Base-by-base conservation (phyloP, 1,140 invertebrate species). In the Caenorhabditis brenneri region DNA sequence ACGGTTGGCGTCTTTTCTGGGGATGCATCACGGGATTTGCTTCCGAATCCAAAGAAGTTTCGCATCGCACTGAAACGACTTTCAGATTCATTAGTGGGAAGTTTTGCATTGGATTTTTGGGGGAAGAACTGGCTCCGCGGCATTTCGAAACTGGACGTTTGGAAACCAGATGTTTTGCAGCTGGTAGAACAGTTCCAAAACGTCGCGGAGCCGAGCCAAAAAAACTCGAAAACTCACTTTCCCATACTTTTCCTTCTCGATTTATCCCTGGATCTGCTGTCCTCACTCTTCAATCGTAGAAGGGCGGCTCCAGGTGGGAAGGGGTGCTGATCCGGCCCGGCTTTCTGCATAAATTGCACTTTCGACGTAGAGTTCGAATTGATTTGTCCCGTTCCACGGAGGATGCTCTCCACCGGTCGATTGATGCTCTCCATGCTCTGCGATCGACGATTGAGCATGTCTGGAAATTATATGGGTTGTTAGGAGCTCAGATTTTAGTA, bases 341-440 rank as follows among this genome's bases (percentile, higher is more conserved):
- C 0, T 1, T 24, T 31, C 15, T 39, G 36, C 36, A 24, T 42
- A 12, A 74, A 74, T 42, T 74, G 65, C n/a, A 42, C 65, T 24
- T 74, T 74, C 1, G 65, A 42, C 2, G 33, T 6, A 2, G 65
- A n/a, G 7, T 19, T 16, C 7, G 58, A 10, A 15, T 24, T n/a
- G 12, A 74, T 74, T 24, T 55, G 79, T 9, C 79, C 48, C 5
- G 79, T 53, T 80, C 48, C 51, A 22, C 79, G 48, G 27, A 51
- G 48, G n/a, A 53, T 55, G 24, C 48, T 80, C 27, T 51, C 51
- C 16, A 60, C 53, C 16, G 58, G 42, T 15, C 36, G 19, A 46
- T 83, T 80, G 49, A 83, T 80, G 24, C 69, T 79, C 33, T 83
- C 82, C 69, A 83, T 79, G 33, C 69, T 83, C 22, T 74, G 82